These are phyloP conservation scores for Actinia equina DNA, from an alignment of 64 coral and sea anemone genomes.

Conservation along the genomic window DNA sequence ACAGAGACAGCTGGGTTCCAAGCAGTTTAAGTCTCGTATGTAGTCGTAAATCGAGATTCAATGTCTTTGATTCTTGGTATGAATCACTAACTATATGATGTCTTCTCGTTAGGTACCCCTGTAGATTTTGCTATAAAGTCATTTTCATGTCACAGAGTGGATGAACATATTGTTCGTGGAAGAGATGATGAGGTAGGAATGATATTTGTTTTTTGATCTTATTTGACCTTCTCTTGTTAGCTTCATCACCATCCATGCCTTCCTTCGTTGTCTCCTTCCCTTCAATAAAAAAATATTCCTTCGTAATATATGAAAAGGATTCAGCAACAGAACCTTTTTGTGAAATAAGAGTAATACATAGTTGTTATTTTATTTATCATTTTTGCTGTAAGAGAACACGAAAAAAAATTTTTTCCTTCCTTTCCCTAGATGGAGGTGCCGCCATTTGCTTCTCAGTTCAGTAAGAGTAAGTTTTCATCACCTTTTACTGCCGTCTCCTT, in stretches of 20 bases:
- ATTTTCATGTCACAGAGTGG: slow-evolving; percentile 38
- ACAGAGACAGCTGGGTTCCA: slow-evolving; percentile 12
- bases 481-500: background rate
- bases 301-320: too few relatives aligned
- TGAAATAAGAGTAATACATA: too few relatives aligned
- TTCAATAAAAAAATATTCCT: too few relatives aligned
- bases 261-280: too few relatives aligned
- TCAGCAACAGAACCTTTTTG: too few relatives aligned
- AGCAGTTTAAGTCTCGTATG: background rate
- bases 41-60: background rate
- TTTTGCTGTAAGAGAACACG: too few relatives aligned
- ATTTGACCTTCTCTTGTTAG: background rate
- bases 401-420: background rate
- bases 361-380: too few relatives aligned
- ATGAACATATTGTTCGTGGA: slow-evolving; percentile 48
- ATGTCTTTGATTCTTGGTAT: background rate
- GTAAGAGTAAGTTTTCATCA: slow-evolving; percentile 59
- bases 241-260: background rate
- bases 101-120: slow-evolving; percentile 21
- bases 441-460: slow-evolving; percentile 90
- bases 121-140: slow-evolving; percentile 43
- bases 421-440: slow-evolving; percentile 73
- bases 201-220: background rate
- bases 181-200: slow-evolving; percentile 32
- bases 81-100: background rate